Conservation (phyloP, 2,888 invertebrate species). For the Tipula helvola region DNA sequence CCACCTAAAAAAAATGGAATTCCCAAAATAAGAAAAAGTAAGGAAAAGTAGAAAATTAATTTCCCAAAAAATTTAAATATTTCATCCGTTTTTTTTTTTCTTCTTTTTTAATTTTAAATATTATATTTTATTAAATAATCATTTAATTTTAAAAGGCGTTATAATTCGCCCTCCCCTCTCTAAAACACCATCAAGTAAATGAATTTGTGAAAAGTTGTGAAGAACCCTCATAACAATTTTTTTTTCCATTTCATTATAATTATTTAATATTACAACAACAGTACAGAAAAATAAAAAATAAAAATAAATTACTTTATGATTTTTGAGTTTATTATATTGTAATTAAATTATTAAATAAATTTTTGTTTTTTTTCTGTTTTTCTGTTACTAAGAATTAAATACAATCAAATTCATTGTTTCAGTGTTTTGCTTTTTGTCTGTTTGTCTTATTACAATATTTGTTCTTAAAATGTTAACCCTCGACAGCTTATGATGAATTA, state of each 20-base stretch:
- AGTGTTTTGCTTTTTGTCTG: background rate
- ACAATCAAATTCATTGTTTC: background rate
- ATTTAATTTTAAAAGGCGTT: background rate
- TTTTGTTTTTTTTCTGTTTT: background rate
- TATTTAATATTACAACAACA: background rate
- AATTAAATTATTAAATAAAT: background rate
- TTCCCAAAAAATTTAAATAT: background rate
- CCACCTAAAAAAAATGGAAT: background rate
- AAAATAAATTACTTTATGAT: background rate
- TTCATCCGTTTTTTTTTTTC: background rate
- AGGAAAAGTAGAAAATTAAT: background rate
- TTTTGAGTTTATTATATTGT: background rate
- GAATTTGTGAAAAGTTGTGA: background rate
- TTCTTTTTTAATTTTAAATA: background rate
- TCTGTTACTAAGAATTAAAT: background rate
- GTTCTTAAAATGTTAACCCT: background rate
- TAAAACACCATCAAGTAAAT: background rate
- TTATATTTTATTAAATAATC: background rate
- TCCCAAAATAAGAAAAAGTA: background rate
- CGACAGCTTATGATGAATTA: background rate
- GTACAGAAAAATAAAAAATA: background rate
- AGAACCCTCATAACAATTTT: background rate
- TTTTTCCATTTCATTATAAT: background rate
- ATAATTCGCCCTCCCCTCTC: background rate
- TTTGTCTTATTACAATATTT: background rate